Conservation (phyloP, 2,888 invertebrate species). For the Cremastinae sp. region DNA sequence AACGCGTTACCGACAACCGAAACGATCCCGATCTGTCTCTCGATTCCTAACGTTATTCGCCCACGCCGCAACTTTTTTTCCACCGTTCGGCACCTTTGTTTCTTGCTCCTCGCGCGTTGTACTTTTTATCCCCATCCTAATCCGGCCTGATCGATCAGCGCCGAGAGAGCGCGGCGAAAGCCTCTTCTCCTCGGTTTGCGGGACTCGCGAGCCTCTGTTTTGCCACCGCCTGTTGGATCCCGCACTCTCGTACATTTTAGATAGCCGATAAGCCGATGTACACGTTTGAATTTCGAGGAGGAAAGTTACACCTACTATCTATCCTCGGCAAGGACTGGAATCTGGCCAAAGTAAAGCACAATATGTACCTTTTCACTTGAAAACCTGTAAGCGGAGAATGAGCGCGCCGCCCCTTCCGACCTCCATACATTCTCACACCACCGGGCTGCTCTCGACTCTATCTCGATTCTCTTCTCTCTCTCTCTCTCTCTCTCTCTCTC, state of each 20-base stretch:
- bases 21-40: constrained; percentile 5
- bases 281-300: constrained; percentile 65
- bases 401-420: constrained; percentile 19
- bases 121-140: background rate
- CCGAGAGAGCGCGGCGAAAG: background rate
- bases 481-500: constrained; percentile 13
- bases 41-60: constrained; percentile 39
- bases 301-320: constrained; percentile 62
- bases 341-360: constrained; percentile 65
- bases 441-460: constrained; percentile 36
- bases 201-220: constrained; percentile 10
- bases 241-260: constrained; percentile 58
- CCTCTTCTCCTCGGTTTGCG: background rate
- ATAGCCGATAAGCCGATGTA: constrained; percentile 62
- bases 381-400: constrained; percentile 38
- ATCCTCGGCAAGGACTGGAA: constrained; percentile 58
- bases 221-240: constrained; percentile 37
- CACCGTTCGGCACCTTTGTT: constrained; percentile 19
- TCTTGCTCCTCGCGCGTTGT: background rate
- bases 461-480: constrained; percentile 26
- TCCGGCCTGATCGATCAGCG: background rate
- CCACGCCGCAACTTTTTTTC: constrained; percentile 25
- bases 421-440: constrained; percentile 14
- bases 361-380: constrained; percentile 61
- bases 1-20: constrained; percentile 12